Evolutionary conservation across 2,888 invertebrate species (phyloP).

Genomic region (Drosophila cognata): DNA sequence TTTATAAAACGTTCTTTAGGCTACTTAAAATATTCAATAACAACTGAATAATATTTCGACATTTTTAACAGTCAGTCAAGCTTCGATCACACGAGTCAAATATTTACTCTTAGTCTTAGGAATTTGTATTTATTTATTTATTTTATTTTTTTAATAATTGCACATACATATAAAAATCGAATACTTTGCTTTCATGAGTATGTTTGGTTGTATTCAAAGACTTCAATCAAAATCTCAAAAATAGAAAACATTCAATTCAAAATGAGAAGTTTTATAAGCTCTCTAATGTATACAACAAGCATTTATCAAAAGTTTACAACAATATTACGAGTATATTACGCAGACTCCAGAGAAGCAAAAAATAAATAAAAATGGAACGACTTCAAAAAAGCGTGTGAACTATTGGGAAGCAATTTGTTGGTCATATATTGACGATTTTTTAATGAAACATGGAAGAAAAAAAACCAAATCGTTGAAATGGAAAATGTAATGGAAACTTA

Average conservation of each 20-base stretch:
- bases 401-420: constrained; percentile 47
- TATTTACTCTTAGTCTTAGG: neutral
- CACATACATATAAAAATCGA: neutral
- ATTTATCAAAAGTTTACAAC: constrained; percentile 36
- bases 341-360: neutral
- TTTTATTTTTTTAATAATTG: neutral
- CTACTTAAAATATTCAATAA: neutral
- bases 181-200: neutral
- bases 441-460: constrained; percentile 12
- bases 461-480: constrained; percentile 49
- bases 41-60: neutral
- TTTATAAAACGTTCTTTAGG: neutral
- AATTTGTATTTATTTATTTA: constrained; percentile 1
- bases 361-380: neutral
- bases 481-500: constrained; percentile 59
- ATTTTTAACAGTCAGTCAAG: neutral
- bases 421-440: constrained; percentile 29
- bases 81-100: constrained; percentile 3
- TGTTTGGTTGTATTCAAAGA: constrained; percentile 19
- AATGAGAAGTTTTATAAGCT: constrained; percentile 28
- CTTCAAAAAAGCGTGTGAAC: constrained; percentile 1
- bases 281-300: constrained; percentile 25
- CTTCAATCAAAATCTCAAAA: constrained; percentile 44
- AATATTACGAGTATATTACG: neutral
- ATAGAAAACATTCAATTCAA: constrained; percentile 12